Evolutionary conservation across 2,797 vertebrate species (phyloP), one percentile per base, ranked within the genome.

Genomic region (Neosalanx taihuensis): DNA sequence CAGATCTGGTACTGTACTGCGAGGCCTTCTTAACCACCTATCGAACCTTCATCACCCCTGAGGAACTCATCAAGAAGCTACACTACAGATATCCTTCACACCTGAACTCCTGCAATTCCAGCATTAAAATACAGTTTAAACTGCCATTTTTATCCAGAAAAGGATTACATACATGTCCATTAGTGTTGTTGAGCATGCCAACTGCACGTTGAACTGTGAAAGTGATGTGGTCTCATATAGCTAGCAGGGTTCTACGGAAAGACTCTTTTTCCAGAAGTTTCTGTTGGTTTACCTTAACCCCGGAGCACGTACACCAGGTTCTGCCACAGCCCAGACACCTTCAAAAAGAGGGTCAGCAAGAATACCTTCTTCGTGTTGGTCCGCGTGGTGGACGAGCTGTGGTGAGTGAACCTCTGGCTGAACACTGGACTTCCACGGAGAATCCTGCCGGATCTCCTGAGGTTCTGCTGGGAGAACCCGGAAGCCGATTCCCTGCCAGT

Each of bases 21-120:
- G 98, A 99, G 93, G 98, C 97, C 81, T 99, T 99, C 84, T 88
- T 99, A 85, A 99, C 97, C 7, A 99, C 98, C 0, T 99, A 99
- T 88, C 92, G 98, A 83, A 99, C 98, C 3, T 99, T 99, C 80
- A 98, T 99, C 86, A 93, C 89, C 64, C 97, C 97, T 0, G 97
- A 99, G 83, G 97, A 98, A 82, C 96, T 99, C 87, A 99, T 99
- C 87, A 96, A 96, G 90, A 99, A 99, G 87, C 92, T 99, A 78
- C 97, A 98, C 86, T 95, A 98, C 91, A 94, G 98, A 99, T 99
- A 99, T 97, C 97, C 95, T 98, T 94, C 87, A 18, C n/a, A 51
- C 41, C 10, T 12, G 2, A 46, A 13, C 10, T 9, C 41, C 41
- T 46, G 41, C 41, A 3, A 35, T 35, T 46, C 41, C 1, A 46